A percentile compares a stretch with the other conserved stretches of the same genome.
phyloP scores from a whole-genome alignment of 23 tunicate species.

The Aplidium turbinatum region DNA sequence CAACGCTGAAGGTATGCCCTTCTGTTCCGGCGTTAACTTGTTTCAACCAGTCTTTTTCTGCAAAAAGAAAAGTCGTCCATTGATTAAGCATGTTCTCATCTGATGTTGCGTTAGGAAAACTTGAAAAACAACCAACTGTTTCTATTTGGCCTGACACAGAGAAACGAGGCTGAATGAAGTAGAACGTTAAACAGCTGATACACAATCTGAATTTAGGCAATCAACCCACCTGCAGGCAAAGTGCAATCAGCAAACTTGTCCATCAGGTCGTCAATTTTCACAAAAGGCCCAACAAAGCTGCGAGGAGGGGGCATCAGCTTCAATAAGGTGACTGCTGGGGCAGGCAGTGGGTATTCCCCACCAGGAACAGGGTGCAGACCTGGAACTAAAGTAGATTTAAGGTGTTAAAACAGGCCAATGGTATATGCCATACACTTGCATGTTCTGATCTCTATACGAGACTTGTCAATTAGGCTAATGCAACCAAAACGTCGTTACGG shows the following conservation, averaged over 20 bases:
- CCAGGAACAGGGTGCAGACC: slow-evolving; percentile 91
- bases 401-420: too few species aligned
- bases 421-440: too few species aligned
- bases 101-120: too few species aligned
- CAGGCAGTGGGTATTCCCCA: slow-evolving; percentile 91
- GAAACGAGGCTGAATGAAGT: too few species aligned
- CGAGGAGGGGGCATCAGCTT: slow-evolving; percentile 89
- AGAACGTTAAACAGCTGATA: not conserved
- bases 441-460: too few species aligned
- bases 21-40: slow-evolving; percentile 59
- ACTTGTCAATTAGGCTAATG: too few species aligned
- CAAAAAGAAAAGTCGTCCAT: too few species aligned
- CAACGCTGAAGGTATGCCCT: slow-evolving; percentile 43
- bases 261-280: slow-evolving; percentile 85
- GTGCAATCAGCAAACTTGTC: slow-evolving; percentile 71
- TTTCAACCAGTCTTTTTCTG: slow-evolving; percentile 94
- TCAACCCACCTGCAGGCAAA: slow-evolving; percentile 46
- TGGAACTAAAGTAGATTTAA: slow-evolving; percentile 49
- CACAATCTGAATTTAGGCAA: not conserved
- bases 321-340: slow-evolving; percentile 48
- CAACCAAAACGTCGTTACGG: too few species aligned
- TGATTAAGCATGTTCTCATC: not conserved
- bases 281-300: slow-evolving; percentile 81
- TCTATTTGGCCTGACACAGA: too few species aligned
- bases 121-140: too few species aligned